Conservation (phyloP, 2,797 vertebrate species). For the Danio albolineatus region DNA sequence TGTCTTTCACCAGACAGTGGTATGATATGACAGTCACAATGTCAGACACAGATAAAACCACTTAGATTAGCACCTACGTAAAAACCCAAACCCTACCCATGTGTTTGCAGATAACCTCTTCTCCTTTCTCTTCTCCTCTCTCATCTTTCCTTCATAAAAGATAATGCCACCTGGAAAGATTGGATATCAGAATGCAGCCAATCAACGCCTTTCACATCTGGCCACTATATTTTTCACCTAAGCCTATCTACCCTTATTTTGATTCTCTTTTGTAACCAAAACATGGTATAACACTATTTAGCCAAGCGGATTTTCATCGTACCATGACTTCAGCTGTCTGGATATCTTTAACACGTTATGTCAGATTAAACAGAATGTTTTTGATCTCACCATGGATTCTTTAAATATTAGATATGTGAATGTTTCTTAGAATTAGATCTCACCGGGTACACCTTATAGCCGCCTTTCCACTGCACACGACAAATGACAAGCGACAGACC, state of each 20-base stretch:
- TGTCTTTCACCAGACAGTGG: conserved; percentile 7
- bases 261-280: conserved; percentile 47
- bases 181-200: conserved; percentile 6
- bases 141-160: conserved; percentile 38
- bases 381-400: conserved; percentile 3
- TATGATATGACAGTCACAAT: conserved; percentile 28
- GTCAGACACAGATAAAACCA: conserved; percentile 21
- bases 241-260: conserved; percentile 26
- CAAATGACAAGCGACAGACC: too few relatives aligned
- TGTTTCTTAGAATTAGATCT: neutral
- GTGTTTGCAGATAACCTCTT: conserved; percentile 42
- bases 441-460: neutral
- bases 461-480: too few relatives aligned
- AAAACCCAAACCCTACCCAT: conserved; percentile 19
- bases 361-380: conserved; percentile 17
- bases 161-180: conserved; percentile 42
- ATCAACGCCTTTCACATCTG: conserved; percentile 28
- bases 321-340: conserved; percentile 29
- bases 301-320: neutral
- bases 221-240: neutral
- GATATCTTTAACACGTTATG: conserved; percentile 30
- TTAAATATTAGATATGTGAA: neutral
- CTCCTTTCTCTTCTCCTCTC: conserved; percentile 39
- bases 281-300: conserved; percentile 20
- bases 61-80: conserved; percentile 41